phyloP scores from a whole-genome alignment of 2,888 invertebrate genomes.

The Aspidapion aeneum region DNA sequence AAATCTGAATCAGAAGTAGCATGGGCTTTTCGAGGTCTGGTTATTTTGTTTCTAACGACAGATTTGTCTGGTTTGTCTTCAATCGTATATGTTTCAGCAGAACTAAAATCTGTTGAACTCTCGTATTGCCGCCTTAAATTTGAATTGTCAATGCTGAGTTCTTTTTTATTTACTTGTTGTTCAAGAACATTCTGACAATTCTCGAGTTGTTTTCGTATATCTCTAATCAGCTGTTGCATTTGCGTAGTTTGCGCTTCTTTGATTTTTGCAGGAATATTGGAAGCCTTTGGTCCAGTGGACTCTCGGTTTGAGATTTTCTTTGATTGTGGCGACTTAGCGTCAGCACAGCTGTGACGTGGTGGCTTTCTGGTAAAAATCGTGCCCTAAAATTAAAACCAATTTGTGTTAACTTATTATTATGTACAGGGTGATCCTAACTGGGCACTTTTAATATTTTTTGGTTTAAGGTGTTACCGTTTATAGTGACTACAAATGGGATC shows the following conservation, averaged over 20 bases:
- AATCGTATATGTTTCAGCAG: background rate
- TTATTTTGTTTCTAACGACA: too few relatives aligned
- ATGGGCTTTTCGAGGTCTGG: too few relatives aligned
- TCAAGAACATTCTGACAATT: background rate
- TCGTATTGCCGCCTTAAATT: background rate
- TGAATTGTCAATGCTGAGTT: background rate
- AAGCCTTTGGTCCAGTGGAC: background rate
- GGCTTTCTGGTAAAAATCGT: background rate
- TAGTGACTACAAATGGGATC: too few relatives aligned
- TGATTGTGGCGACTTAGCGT: background rate
- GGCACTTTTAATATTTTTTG: too few relatives aligned
- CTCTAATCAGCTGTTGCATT: background rate
- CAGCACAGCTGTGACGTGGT: background rate
- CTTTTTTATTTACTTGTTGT: background rate
- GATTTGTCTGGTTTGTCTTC: too few relatives aligned
- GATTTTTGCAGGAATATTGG: background rate
- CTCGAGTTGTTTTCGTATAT: background rate
- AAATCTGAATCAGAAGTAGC: too few relatives aligned
- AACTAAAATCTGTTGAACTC: background rate
- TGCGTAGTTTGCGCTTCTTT: background rate
- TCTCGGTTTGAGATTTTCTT: background rate
- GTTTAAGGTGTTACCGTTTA: too few relatives aligned
- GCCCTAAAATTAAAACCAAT: background rate
- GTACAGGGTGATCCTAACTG: too few relatives aligned
- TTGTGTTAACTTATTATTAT: too few relatives aligned